Evolutionary conservation across 2,797 vertebrate genomes (phyloP).

Genomic region (Botia almorhae): DNA sequence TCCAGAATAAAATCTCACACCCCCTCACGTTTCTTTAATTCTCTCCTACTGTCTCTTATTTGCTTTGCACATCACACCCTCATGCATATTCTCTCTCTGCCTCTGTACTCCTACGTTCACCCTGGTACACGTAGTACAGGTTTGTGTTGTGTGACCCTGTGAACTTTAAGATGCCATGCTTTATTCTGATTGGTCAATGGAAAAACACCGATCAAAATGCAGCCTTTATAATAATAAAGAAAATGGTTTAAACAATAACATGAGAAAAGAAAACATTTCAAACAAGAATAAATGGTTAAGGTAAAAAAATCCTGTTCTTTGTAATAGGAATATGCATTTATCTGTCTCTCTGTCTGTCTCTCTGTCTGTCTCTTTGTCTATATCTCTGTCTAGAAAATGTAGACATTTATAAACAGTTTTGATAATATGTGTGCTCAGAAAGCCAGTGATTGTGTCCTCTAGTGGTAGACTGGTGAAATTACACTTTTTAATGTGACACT

Average conservation of each 20-base stretch:
- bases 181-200: not conserved
- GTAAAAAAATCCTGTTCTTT: not conserved
- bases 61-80: not conserved
- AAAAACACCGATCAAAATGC: not conserved
- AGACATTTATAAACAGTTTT: not conserved
- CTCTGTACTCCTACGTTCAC: not conserved
- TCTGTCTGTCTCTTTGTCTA: too few relatives aligned
- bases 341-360: not conserved
- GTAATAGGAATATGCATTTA: not conserved
- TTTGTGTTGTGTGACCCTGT: constrained; percentile 6
- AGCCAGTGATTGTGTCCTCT: constrained; percentile 34
- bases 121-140: too few relatives aligned
- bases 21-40: constrained; percentile 15
- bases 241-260: too few relatives aligned
- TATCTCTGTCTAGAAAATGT: not conserved
- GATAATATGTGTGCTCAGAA: not conserved
- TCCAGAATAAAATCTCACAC: constrained; percentile 24
- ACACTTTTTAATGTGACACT: not conserved
- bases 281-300: not conserved
- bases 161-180: constrained; percentile 4
- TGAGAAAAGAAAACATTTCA: not conserved
- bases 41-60: not conserved
- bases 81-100: not conserved
- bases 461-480: constrained; percentile 4
- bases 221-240: not conserved